phyloP scores from a whole-genome alignment of 1,140 invertebrate genomes.

The Tetraneura akinire region DNA sequence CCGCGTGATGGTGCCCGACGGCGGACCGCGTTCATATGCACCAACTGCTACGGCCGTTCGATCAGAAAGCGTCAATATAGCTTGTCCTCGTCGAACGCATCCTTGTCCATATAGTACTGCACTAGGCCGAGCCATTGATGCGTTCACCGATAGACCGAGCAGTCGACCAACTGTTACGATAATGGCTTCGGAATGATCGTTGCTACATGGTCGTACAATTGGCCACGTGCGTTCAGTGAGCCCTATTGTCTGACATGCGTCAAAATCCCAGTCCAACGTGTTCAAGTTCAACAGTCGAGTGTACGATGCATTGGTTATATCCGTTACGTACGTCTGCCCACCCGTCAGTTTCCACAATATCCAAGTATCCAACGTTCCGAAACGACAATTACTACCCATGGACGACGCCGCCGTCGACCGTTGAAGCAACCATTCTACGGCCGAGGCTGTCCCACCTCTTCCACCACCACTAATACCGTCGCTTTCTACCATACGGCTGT shows the following conservation, averaged over 20 bases:
- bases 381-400: not conserved
- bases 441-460: not conserved
- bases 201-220: not conserved
- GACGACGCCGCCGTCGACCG: not conserved
- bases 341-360: slow-evolving; percentile 4
- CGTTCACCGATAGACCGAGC: not conserved
- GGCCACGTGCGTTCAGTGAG: not conserved
- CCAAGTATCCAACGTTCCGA: slow-evolving; percentile 17
- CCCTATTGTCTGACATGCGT: not conserved
- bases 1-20: not conserved
- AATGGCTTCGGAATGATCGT: not conserved
- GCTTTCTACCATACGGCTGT: not conserved
- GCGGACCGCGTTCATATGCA: not conserved
- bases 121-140: not conserved
- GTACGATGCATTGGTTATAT: slow-evolving; percentile 6
- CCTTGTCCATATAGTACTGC: not conserved
- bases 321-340: not conserved
- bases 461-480: too few relatives aligned
- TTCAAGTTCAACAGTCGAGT: not conserved
- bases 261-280: not conserved
- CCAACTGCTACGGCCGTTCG: not conserved
- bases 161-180: not conserved
- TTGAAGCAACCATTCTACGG: not conserved
- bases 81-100: not conserved
- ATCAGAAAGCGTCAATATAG: not conserved